Base-by-base conservation (phyloP, 1,140 invertebrate genomes). In the Heliconius eleuchia region DNA sequence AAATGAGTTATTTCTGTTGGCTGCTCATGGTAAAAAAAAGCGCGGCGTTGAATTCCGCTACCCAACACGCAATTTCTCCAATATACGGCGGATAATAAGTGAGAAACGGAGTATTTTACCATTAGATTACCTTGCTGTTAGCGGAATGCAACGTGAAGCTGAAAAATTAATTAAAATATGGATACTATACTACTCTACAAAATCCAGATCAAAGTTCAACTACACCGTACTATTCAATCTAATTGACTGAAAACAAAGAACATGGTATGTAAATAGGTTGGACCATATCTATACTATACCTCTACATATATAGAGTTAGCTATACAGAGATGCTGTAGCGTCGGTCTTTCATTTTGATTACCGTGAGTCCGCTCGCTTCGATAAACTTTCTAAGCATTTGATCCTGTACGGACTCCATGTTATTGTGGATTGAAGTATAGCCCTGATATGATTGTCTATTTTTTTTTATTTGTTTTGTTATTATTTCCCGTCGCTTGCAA, bases 361-460 rank as follows among this genome's bases (percentile, higher is more conserved):
- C 88, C 85, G 86, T 90, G 87, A 90, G 89, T 90, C 89, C 81
- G 85, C 79, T 83, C 86, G 86, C 87, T 89, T 83, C 83, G 82
- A 72, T 89, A 86, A 89, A 89, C 90, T 90, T 91, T 88, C 89
- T 89, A 83, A 89, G 85, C 87, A 88, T 89, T 91, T 87, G 84
- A 86, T 85, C 83, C 79, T 86, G 80, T 86, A 83, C 66, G 72
- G 79, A 73, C 50, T 80, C 87, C 83, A 87, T 85, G 55, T 74
- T 76, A 83, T 82, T 71, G 23, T 39, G 55, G 75, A 81, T 75
- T 75, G 30, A 70, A 30, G 76, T 73, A 78, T 11, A 71, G 50
- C 76, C 78, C 72, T 34, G 34, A 37, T 23, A 57, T 66, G 11
- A 66, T 60, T 60, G n/a, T 60, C 57, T 66, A 5, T 57, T 27